Conservation (phyloP, 2,888 invertebrate genomes). For the Drosophila meridiana region DNA sequence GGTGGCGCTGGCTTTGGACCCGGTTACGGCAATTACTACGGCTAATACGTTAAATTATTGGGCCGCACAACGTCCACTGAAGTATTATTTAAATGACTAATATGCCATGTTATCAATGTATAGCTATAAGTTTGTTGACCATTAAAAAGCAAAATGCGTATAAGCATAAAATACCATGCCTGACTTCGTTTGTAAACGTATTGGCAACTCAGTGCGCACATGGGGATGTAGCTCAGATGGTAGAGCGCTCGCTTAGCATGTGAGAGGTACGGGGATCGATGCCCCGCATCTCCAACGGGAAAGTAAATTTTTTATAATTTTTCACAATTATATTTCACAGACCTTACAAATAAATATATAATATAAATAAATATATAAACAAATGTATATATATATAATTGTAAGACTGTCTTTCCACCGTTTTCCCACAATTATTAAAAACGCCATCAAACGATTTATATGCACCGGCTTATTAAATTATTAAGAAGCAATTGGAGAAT, state of each 20-base stretch:
- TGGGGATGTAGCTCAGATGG: conserved; percentile 85
- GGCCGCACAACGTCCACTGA: conserved; percentile 6
- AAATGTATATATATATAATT: too few species aligned
- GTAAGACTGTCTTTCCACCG: too few species aligned
- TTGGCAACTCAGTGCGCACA: rapidly evolving
- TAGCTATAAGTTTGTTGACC: conserved; percentile 53
- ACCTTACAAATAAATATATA: too few species aligned
- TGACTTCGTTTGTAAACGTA: background rate
- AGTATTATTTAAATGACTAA: conserved; percentile 52
- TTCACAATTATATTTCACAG: background rate
- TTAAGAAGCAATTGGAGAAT: too few species aligned
- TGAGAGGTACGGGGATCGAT: conserved; percentile 86
- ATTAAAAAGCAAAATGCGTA: conserved; percentile 21
- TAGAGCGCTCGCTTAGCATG: conserved; percentile 86
- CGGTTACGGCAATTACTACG: conserved; percentile 48
- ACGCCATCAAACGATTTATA: too few species aligned
- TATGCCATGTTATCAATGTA: conserved; percentile 41
- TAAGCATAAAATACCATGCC: background rate
- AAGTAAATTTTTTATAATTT: background rate
- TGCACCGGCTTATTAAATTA: too few species aligned
- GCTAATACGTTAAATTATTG: conserved; percentile 22
- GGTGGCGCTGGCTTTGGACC: conserved; percentile 33
- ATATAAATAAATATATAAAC: too few species aligned
- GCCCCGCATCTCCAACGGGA: conserved; percentile 83
- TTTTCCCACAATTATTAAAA: too few species aligned